Percentiles rank a stretch among this genome's conserved stretches.
These are phyloP conservation scores for Hypomecis atomaria DNA, from an alignment of 2,888 invertebrate genomes.

Conservation along the genomic window DNA sequence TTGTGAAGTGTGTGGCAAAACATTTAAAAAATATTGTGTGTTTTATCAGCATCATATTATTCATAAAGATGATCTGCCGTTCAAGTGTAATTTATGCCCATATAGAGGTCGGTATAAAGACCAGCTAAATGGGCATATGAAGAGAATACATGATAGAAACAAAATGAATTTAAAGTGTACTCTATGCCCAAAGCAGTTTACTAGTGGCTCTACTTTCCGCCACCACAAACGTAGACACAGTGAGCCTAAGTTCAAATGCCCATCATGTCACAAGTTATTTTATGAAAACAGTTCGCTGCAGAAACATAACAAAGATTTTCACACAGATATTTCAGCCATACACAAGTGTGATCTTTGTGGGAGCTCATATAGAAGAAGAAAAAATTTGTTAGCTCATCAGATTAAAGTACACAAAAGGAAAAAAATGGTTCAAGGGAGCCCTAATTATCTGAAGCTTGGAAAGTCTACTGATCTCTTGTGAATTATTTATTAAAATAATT, in stretches of 20 bases:
- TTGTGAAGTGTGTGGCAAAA: constrained; percentile 3
- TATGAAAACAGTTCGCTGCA: background rate
- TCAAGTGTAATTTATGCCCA: constrained; percentile 15
- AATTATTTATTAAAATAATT: too few relatives aligned
- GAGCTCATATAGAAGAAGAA: constrained; percentile 1
- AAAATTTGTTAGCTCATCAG: background rate
- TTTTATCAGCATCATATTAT: background rate
- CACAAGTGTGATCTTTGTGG: constrained; percentile 1
- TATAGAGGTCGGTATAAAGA: constrained; percentile 2
- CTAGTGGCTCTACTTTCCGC: background rate
- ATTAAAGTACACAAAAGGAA: constrained; percentile 9
- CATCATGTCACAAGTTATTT: background rate
- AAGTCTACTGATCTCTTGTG: background rate
- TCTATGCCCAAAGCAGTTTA: background rate
- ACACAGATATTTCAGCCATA: background rate
- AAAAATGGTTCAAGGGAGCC: background rate
- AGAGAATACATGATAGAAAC: background rate
- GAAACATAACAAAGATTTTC: background rate
- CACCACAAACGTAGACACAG: constrained; percentile 3
- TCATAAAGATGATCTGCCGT: constrained; percentile 3
- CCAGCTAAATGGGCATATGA: background rate
- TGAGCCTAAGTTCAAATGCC: background rate
- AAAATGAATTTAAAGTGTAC: constrained; percentile 1
- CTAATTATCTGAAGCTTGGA: background rate
- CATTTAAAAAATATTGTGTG: constrained; percentile 1